Conservation (phyloP, 2,888 invertebrate genomes). For the Anoplius nigerrimus region DNA sequence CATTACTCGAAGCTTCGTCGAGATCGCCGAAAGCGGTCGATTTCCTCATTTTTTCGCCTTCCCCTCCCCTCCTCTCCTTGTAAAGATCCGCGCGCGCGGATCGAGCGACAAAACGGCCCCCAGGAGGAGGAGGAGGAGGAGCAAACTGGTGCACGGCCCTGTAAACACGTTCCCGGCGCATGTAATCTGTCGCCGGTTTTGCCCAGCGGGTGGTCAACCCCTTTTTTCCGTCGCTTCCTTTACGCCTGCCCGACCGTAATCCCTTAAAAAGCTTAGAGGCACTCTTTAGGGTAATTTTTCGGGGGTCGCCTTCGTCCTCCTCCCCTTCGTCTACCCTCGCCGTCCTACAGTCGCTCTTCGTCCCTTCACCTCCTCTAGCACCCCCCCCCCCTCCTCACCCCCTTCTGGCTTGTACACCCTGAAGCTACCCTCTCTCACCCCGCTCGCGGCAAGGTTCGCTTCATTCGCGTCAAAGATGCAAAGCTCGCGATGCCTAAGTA, state of each 20-base stretch:
- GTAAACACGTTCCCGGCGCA: slow-evolving; percentile 55
- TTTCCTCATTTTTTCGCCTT: neutral
- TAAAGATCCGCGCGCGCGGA: slow-evolving; percentile 1
- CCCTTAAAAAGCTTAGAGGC: slow-evolving; percentile 74
- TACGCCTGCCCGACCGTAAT: slow-evolving; percentile 73
- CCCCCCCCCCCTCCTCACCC: slow-evolving; percentile 22
- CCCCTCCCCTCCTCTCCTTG: neutral
- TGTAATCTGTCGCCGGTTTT: slow-evolving; percentile 63
- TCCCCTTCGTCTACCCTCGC: neutral
- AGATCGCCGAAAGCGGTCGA: neutral
- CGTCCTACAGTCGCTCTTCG: neutral
- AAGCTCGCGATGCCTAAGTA: slow-evolving; percentile 25
- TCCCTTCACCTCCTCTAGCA: slow-evolving; percentile 35
- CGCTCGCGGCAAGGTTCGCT: neutral
- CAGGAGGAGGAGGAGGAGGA: neutral
- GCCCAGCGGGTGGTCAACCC: slow-evolving; percentile 75
- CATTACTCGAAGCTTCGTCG: no score
- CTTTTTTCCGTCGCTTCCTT: slow-evolving; percentile 56
- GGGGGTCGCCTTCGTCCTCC: slow-evolving; percentile 20
- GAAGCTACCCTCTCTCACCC: neutral
- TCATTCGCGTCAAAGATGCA: neutral
- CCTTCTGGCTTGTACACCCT: neutral
- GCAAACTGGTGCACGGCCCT: slow-evolving; percentile 27
- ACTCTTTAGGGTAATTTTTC: slow-evolving; percentile 71
- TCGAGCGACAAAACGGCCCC: slow-evolving; percentile 1